Evolutionary conservation across 2,888 invertebrate species (phyloP), one percentile per base, ranked within the genome.

Genomic region (Eupeodes luniger): DNA sequence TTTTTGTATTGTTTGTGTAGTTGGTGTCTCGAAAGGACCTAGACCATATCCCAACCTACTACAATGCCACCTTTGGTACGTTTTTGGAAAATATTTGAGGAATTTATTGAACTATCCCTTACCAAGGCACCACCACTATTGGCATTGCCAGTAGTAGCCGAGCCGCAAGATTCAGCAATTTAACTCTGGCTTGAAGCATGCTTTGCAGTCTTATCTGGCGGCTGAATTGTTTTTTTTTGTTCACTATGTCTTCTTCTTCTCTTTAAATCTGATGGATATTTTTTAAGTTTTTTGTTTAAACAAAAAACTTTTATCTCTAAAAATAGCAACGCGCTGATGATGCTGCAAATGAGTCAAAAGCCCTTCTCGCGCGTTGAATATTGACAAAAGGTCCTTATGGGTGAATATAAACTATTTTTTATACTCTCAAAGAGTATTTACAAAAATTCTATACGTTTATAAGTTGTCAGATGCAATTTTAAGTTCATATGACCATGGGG

Each of bases 51-150:
- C 2, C 36, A 9, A 9, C 40, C 27, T 36, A 3, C 9, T 4
- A 12, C 64, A 27, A 27, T 75, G 59, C 70, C 79, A 75, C 74
- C 70, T 74, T 81, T 74, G 69, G 81, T 84, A 77, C 59, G 74
- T 81, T 88, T 88, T 88, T 77, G 88, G 84, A 88, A 88, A 88
- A 74, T 84, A 88, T 88, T 84, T 88, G 44, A 81, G 77, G 88
- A 88, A 88, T 88, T 74, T 77, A 78, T 77, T 77, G 80, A 87
- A 66, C 55, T 81, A 77, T 81, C 74, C 64, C 34, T 77, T 57
- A 40, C 47, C 19, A 47, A 79, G 34, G 40, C 64, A 55, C 40
- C 14, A 66, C 5, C 12, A 47, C 19, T 19, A 27, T 27, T 27
- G 27, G 40, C 4, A 40, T 40, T 27, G 27, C 40, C 36, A 59